Evolutionary conservation across 1,140 invertebrate species (phyloP).

Genomic region (Cydia splendana): DNA sequence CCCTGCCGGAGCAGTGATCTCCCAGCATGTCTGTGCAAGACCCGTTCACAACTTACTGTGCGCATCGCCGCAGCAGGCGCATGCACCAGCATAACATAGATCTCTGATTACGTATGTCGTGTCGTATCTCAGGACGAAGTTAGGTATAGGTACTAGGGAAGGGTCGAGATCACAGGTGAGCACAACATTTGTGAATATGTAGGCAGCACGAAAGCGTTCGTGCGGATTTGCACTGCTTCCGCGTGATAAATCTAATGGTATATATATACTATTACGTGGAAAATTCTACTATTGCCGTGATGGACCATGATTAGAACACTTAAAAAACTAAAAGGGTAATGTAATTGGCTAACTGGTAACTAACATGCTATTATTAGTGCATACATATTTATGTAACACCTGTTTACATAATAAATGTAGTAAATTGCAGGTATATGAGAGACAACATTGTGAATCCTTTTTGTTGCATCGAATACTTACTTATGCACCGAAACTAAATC

Average conservation of each 20-base stretch:
- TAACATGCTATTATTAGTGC: too few species aligned
- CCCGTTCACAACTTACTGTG: neutral
- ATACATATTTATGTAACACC: too few species aligned
- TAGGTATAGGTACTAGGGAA: neutral
- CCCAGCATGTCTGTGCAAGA: conserved; percentile 32
- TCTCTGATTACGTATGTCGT: neutral
- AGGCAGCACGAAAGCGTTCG: conserved; percentile 5
- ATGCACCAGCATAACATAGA: neutral
- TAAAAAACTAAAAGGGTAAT: too few species aligned
- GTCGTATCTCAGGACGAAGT: neutral
- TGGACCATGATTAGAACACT: too few species aligned
- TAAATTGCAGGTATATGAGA: too few species aligned
- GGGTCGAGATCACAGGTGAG: neutral
- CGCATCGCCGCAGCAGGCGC: neutral
- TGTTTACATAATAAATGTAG: too few species aligned
- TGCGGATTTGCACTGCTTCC: conserved; percentile 23
- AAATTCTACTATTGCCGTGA: neutral
- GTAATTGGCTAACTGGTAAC: too few species aligned
- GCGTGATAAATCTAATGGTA: conserved; percentile 1
- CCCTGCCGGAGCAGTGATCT: conserved; percentile 19
- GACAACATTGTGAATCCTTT: too few species aligned
- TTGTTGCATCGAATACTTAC: too few species aligned
- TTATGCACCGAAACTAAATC: too few species aligned
- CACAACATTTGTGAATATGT: neutral
- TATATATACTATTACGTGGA: neutral